Evolutionary conservation across 2,113 vertebrate species (phyloP).

Genomic region (Coreoperca whiteheadi): DNA sequence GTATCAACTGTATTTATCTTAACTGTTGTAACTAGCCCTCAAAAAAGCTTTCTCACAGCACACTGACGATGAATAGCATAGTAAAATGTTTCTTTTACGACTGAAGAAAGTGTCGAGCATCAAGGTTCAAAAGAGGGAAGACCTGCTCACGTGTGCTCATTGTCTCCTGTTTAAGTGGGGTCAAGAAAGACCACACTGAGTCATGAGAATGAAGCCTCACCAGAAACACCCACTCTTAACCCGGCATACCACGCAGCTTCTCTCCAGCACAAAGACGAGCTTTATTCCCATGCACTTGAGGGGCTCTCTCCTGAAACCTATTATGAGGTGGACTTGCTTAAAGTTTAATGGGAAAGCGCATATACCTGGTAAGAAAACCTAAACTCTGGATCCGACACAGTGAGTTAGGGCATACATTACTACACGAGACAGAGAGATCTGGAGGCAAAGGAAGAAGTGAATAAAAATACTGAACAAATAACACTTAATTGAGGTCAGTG

Average conservation of each 20-base stretch:
- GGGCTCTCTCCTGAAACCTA: slow-evolving; percentile 68
- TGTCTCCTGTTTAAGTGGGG: slow-evolving; percentile 80
- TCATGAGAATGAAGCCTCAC: slow-evolving; percentile 59
- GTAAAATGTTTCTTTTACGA: slow-evolving; percentile 25
- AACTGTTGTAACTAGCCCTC: background rate
- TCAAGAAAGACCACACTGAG: slow-evolving; percentile 74
- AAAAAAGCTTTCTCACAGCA: background rate
- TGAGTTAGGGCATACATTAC: slow-evolving; percentile 34
- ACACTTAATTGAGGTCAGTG: slow-evolving; percentile 83
- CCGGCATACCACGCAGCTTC: slow-evolving; percentile 60
- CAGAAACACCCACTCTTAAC: slow-evolving; percentile 70
- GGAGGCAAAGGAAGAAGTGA: slow-evolving; percentile 56
- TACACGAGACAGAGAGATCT: slow-evolving; percentile 44
- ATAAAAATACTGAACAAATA: slow-evolving; percentile 82
- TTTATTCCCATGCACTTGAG: slow-evolving; percentile 72
- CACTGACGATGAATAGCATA: background rate
- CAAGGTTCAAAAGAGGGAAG: slow-evolving; percentile 53
- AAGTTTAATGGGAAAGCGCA: slow-evolving; percentile 67
- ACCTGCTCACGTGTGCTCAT: slow-evolving; percentile 73
- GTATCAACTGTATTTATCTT: background rate
- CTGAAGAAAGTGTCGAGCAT: slow-evolving; percentile 37
- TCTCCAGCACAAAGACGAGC: slow-evolving; percentile 72
- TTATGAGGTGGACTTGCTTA: slow-evolving; percentile 63
- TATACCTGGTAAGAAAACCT: slow-evolving; percentile 30
- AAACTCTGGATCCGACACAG: slow-evolving; percentile 52